Evolutionary conservation across 2,888 invertebrate species (phyloP), one percentile per base, ranked within the genome.

Genomic region (Gastrophysa polygoni): DNA sequence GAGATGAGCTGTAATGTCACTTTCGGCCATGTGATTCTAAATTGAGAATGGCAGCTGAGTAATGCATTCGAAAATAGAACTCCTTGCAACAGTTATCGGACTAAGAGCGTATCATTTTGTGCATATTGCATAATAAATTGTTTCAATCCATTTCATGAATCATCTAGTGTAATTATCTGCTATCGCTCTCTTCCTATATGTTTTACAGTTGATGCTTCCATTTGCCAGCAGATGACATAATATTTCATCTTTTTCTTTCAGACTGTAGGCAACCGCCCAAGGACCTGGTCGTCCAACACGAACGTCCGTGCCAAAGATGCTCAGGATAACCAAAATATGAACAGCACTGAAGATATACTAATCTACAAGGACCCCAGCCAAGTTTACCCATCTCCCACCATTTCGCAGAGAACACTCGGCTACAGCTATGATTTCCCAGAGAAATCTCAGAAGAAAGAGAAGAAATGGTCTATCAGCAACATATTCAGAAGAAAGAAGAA

Each of bases 381-480:
- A 32, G 68, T 68, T 57, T 73, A 70, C 57, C 72, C 72, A 47
- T 78, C 79, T 1, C 78, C 80, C 17, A 76, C 73, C 7, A 64
- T 78, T 51, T 69, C 73, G n/a, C 68, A 76, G 58, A 71, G 78
- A 28, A 83, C 76, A 74, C 80, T 81, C 76, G 84, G 82, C 80
- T 81, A 85, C 75, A 84, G 81, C 77, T 82, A 80, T 79, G 80
- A 81, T 80, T 82, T 77, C 64, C 80, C 78, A 3, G 80, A 79
- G 80, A 78, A 83, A 78, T 78, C 82, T 79, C 71, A 75, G 64
- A 89, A 88, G 72, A 90, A 89, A 71, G 83, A 82, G 71, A 87
- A 86, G 75, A 92, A 91, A 80, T 93, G 93, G 93, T 91, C 91
- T 7, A 86, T 93, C 46, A 92, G 93, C 6, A 90, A 89, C 72